Base-by-base conservation (phyloP, 1,140 invertebrate genomes). In the Platorchestia sp. region DNA sequence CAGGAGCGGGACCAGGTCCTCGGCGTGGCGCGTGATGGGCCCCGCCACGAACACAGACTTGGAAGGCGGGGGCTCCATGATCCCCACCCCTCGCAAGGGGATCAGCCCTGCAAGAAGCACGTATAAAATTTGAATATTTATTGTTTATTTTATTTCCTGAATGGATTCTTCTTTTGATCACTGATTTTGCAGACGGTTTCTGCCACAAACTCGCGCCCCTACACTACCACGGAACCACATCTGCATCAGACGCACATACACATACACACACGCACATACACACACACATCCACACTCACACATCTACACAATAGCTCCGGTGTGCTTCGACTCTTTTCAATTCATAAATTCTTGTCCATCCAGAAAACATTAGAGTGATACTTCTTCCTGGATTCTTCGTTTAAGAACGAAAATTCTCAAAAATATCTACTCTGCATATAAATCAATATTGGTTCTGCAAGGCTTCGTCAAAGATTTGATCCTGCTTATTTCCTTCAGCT, bases 11-110 rank as follows among this genome's bases (percentile, higher is more conserved):
- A 98, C 97, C 89, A 99, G 97, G 97, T 99, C 99, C 96, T 98
- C 98, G 0, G 99, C 98, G 97, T 98, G 98, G 96, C 99, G 98
- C 96, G 98, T 98, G 98, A 99, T 98, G 0, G 99, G 99, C 3
- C 99, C 99, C 47, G 99, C 98, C 40, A 97, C 98, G 87, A 99
- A 97, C 96, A 99, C 41, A 14, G 91, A 86, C 40, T 19, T 95
- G 22, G 43, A 40, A 19, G 91, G 45, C 0, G 43, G 43, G 0
- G 91, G 14, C 45, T 93, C 91, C 36, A 45, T 10, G 91, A 93
- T 93, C 36, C 91, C 91, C 40, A 93, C 45, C 0, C 96, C 96
- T n/a, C 59, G 95, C 22, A 96, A 42, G n/a, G 86, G 75, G 44
- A 96, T 89, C 43, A 96, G n/a, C n/a, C 95, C 96, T 96, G 51